phyloP scores from a whole-genome alignment of 2,888 invertebrate genomes.

The Scrobipalpa atriplicella region DNA sequence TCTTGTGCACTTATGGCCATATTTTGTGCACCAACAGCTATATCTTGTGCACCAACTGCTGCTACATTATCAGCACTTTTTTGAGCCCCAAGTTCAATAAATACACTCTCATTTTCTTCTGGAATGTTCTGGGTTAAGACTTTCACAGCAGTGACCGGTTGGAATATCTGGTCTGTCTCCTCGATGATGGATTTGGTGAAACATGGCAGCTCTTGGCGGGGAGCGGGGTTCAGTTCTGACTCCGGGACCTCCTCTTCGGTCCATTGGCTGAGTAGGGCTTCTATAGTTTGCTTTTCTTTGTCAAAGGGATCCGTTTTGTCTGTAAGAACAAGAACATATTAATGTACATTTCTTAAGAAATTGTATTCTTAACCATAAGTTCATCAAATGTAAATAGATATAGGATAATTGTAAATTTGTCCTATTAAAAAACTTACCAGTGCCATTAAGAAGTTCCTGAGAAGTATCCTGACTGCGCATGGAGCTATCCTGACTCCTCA shows the following conservation, averaged over 20 bases:
- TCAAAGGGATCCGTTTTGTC: conserved; percentile 72
- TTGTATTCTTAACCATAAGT: too few relatives aligned
- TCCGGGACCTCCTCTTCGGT: conserved; percentile 73
- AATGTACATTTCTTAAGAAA: too few relatives aligned
- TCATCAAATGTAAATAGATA: not conserved
- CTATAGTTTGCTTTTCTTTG: conserved; percentile 72
- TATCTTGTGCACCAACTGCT: not conserved
- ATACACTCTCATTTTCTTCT: conserved; percentile 55
- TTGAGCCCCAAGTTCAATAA: conserved; percentile 58
- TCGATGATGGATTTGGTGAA: conserved; percentile 71
- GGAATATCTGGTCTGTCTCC: conserved; percentile 67
- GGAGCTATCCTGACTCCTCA: conserved; percentile 46
- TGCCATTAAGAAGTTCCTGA: conserved; percentile 52
- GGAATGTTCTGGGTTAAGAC: conserved; percentile 48
- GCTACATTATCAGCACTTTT: conserved; percentile 9
- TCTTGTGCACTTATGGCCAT: not conserved
- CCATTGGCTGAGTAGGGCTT: conserved; percentile 75
- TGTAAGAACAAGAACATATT: conserved; percentile 33
- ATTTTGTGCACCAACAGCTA: not conserved
- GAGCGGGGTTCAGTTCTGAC: conserved; percentile 49
- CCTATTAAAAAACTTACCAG: conserved; percentile 55
- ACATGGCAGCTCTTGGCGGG: conserved; percentile 56
- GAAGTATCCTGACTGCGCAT: conserved; percentile 63
- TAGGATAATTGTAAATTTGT: not conserved
- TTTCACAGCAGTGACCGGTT: conserved; percentile 64